phyloP scores from a whole-genome alignment of 2,888 invertebrate genomes.

The Drosophila sordidapex region DNA sequence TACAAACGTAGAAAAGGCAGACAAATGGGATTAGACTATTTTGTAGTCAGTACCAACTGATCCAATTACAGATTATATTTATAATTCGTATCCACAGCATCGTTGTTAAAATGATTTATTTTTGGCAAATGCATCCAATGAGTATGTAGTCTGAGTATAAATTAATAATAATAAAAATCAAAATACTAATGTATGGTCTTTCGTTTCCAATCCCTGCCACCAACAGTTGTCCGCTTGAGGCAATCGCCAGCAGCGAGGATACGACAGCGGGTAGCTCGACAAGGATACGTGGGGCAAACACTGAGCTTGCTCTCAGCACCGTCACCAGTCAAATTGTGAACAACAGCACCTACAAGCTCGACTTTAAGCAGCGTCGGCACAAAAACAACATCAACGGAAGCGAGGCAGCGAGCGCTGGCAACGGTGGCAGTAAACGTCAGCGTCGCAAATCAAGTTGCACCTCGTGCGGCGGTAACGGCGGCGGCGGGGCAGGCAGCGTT shows the following conservation, averaged over 20 bases:
- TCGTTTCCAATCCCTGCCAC: not conserved
- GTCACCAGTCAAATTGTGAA: constrained; percentile 74
- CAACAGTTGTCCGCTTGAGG: constrained; percentile 58
- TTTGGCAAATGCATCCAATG: constrained; percentile 34
- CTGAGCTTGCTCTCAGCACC: constrained; percentile 70
- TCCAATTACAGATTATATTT: not conserved
- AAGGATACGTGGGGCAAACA: constrained; percentile 57
- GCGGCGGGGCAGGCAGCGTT: constrained; percentile 29
- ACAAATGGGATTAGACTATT: not conserved
- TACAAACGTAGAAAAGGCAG: not conserved
- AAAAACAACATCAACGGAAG: constrained; percentile 66
- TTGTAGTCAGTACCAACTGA: not conserved
- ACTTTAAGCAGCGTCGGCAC: constrained; percentile 74
- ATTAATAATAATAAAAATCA: not conserved
- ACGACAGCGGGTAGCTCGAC: constrained; percentile 33
- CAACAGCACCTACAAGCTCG: constrained; percentile 70
- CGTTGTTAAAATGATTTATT: constrained; percentile 17
- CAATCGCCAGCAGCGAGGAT: constrained; percentile 49
- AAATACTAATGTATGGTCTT: not conserved
- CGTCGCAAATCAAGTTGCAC: constrained; percentile 70
- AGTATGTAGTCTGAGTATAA: constrained; percentile 18
- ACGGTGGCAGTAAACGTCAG: constrained; percentile 51
- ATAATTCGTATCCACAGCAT: not conserved
- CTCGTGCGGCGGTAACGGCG: constrained; percentile 52
- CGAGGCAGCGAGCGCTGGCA: constrained; percentile 24